Conservation (phyloP, 2,113 vertebrate genomes). For the Gobius niger region DNA sequence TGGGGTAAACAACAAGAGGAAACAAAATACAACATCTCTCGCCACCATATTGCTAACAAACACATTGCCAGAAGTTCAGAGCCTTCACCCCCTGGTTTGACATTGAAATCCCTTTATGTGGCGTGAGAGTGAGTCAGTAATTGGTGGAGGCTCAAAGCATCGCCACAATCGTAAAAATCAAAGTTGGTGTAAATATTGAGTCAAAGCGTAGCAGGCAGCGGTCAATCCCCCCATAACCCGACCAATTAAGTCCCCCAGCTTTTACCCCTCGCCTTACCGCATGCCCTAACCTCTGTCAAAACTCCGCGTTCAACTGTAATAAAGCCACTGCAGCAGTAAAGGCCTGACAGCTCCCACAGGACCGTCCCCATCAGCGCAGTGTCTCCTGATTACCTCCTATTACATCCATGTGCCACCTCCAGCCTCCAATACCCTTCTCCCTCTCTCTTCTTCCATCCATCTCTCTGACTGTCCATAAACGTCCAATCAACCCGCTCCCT, state of each 20-base stretch:
- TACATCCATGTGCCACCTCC: conserved; percentile 45
- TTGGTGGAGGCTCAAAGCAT: too few species aligned
- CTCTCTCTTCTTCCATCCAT: conserved; percentile 23
- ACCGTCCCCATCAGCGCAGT: conserved; percentile 43
- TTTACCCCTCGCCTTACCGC: background rate
- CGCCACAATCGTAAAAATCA: too few species aligned
- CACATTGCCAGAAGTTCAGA: too few species aligned
- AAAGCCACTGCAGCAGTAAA: conserved; percentile 36
- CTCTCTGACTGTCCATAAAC: conserved; percentile 34
- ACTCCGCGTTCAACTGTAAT: conserved; percentile 36
- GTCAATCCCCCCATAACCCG: background rate
- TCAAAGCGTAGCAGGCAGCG: too few species aligned
- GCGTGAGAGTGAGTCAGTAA: too few species aligned
- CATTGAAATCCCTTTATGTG: too few species aligned
- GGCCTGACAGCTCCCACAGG: conserved; percentile 41
- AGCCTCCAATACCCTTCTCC: conserved; percentile 30
- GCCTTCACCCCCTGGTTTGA: too few species aligned
- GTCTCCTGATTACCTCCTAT: conserved; percentile 58
- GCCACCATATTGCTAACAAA: too few species aligned
- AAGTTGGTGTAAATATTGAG: too few species aligned
- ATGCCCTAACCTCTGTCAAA: conserved; percentile 20
- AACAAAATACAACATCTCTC: too few species aligned
- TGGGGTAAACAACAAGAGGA: too few species aligned
- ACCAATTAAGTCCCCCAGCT: background rate
- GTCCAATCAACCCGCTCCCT: conserved; percentile 7